Evolutionary conservation across 2,888 invertebrate genomes (phyloP).

Genomic region (Idaea aversata): DNA sequence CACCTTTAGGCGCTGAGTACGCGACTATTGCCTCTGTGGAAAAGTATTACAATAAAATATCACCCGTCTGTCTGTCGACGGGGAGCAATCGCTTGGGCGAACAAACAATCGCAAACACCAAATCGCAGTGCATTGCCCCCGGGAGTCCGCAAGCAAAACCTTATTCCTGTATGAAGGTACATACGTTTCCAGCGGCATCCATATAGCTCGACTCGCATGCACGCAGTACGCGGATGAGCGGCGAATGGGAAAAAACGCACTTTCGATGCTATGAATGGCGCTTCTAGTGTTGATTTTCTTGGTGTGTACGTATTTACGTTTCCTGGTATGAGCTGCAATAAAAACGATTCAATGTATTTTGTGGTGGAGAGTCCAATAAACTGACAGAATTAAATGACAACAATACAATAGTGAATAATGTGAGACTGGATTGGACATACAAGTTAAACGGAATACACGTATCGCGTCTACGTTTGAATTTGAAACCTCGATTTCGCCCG

Average conservation of each 20-base stretch:
- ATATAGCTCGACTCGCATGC: conserved; percentile 95
- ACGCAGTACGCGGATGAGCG: conserved; percentile 91
- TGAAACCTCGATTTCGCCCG: conserved; percentile 3
- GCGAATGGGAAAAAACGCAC: conserved; percentile 94
- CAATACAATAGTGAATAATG: too few species aligned
- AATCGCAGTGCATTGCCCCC: conserved; percentile 51
- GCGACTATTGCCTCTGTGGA: conserved; percentile 83
- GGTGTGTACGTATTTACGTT: conserved; percentile 89
- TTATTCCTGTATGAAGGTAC: conserved; percentile 39
- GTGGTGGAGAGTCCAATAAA: too few species aligned
- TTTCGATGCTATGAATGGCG: conserved; percentile 92
- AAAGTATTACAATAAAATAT: conserved; percentile 43
- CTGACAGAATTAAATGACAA: too few species aligned
- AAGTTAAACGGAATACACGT: too few species aligned
- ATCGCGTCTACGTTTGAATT: conserved; percentile 11
- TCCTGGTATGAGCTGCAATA: conserved; percentile 85
- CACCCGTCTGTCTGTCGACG: conserved; percentile 45
- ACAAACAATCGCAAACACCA: conserved; percentile 32
- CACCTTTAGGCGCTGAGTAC: conserved; percentile 85
- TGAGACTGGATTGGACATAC: too few species aligned
- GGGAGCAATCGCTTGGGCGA: conserved; percentile 27
- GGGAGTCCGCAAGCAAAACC: conserved; percentile 53
- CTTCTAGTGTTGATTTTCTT: conserved; percentile 85
- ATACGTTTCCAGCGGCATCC: conserved; percentile 86
- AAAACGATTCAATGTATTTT: not conserved